A percentile compares a stretch with the other conserved stretches of the same genome.
These are phyloP conservation scores for Phyllotis vaccarum DNA, from an alignment of 2,797 vertebrate species.

Conservation along the genomic window DNA sequence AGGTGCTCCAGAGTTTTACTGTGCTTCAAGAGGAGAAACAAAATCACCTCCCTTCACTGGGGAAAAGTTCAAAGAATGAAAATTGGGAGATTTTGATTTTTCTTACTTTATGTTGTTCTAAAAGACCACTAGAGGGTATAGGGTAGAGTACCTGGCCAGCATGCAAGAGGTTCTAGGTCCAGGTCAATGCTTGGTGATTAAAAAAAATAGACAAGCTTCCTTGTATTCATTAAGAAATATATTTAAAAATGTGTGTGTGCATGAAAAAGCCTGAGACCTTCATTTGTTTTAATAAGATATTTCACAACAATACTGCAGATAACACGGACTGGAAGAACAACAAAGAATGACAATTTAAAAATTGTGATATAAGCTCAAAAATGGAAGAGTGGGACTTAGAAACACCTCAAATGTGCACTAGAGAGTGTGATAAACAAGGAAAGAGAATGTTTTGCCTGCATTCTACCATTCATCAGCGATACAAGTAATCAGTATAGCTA, in stretches of 20 bases:
- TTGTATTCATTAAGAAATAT: background rate
- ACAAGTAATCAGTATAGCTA: constrained; percentile 32
- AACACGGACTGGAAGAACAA: background rate
- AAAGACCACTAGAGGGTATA: background rate
- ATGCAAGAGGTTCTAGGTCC: background rate
- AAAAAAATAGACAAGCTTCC: background rate
- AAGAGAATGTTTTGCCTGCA: constrained; percentile 26
- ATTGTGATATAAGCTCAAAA: constrained; percentile 24
- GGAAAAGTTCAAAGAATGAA: constrained; percentile 20
- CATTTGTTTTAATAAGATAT: background rate
- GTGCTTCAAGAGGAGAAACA: constrained; percentile 45
- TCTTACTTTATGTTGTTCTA: constrained; percentile 17
- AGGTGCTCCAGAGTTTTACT: background rate
- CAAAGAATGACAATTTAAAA: constrained; percentile 45
- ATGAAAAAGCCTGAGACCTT: constrained; percentile 43
- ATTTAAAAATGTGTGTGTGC: background rate
- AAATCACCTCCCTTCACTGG: background rate
- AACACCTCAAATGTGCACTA: background rate
- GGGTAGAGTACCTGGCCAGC: background rate
- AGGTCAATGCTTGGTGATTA: background rate
- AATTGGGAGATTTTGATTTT: constrained; percentile 41
- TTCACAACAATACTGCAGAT: background rate
- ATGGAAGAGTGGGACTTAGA: constrained; percentile 23
- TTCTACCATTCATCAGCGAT: constrained; percentile 14
- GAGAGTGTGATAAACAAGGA: background rate